Evolutionary conservation across 2,888 invertebrate genomes (phyloP), one percentile per base, ranked within the genome.

Genomic region (Andrena flavipes): DNA sequence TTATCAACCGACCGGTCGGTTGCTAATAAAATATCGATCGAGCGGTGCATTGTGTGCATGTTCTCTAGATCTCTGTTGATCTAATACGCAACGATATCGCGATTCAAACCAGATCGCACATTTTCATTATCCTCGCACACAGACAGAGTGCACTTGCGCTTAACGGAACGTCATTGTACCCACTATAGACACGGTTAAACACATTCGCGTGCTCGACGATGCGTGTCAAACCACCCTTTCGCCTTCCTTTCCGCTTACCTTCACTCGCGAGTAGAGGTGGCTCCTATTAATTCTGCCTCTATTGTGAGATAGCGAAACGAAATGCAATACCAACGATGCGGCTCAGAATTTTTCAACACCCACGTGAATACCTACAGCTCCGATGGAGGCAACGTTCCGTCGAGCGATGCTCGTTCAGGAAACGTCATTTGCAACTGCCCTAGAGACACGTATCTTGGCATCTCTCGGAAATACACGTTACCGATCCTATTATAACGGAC

Each of bases 151-250:
- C 67, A 73, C 42, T 76, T 76, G 73, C 54, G 79, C 69, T 63
- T 72, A 69, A 63, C 62, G 76, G 65, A 82, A 60, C 68, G 65
- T 80, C 76, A 79, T 71, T 71, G 51, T 76, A 51, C 10, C 51
- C 33, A 48, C 62, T 73, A 78, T 70, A 77, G 77, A 20, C 63
- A 59, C 71, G 54, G 60, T 68, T 69, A 54, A 20, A 85, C 62
- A 67, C 78, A 83, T 48, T 85, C 73, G 67, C 68, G 69, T 86
- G 82, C 62, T 82, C 80, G 72, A 69, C 76, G 56, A 62, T 88
- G 88, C 88, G 88, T 87, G 76, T 81, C 81, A 81, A 85, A 83
- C 80, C 60, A 86, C 82, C 87, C 85, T 88, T 88, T 87, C 88
- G 79, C 87, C 80, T 87, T 88, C 74, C 77, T 77, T 82, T 72